Evolutionary conservation across 2,797 vertebrate genomes (phyloP), one percentile per base, ranked within the genome.

Genomic region (Coregonus sp.): DNA sequence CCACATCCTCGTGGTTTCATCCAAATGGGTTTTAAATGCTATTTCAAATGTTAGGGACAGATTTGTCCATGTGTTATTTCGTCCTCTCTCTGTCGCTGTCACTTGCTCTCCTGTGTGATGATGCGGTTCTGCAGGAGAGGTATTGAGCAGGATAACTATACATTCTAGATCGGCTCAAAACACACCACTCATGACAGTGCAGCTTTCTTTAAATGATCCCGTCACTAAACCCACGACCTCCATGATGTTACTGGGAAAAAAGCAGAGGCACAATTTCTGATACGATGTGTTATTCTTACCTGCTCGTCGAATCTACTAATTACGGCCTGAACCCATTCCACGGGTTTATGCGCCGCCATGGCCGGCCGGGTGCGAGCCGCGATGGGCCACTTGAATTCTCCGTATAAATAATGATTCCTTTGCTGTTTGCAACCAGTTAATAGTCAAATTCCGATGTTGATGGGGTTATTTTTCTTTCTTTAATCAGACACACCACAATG

Each of bases 271-370:
- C 51, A n/a, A 72, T 51, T 35, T 65, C n/a, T 72, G 20, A 37
- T 70, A 16, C n/a, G 75, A 59, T 70, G 37, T 76, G 29, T 63
- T 51, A 65, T 72, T 72, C 40, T 72, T 96, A 99, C 97, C 97
- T 99, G 97, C 93, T 99, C 97, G 92, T 99, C 97, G 93, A 98
- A 99, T 94, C 97, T 96, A 88, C 91, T 97, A 90, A 99, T 97
- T 92, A 99, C 97, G 95, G 97, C 97, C 95, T 98, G 97, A 92
- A 98, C 97, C 97, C 97, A 98, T 91, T 99, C 97, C 94, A 98
- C 96, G 89, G 97, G 97, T 93, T 98, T 99, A 93, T 99, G 97
- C 89, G 97, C 97, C 95, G 97, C 97, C 97, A 99, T 98, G 93
- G 92, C 96, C 95, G 40, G 40, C 93, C 90, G 92, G 90, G 79